phyloP scores from a whole-genome alignment of 2,113 vertebrate species.

The Saccopteryx leptura region DNA sequence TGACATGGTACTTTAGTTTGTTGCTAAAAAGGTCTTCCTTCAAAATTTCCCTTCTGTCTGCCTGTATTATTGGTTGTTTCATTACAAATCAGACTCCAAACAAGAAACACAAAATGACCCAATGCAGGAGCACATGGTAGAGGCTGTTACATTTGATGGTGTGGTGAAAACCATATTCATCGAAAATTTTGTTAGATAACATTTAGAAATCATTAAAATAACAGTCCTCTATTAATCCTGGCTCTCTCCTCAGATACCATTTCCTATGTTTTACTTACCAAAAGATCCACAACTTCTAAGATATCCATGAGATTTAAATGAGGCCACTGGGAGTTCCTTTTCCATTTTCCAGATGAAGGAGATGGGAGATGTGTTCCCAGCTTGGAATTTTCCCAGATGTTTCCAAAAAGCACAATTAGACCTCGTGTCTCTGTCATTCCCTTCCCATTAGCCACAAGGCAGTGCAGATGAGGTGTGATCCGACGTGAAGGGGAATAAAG shows the following conservation, averaged over 20 bases:
- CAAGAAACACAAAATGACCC: neutral
- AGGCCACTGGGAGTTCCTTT: constrained; percentile 34
- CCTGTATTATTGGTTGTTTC: neutral
- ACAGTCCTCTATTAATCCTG: neutral
- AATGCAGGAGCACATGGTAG: neutral
- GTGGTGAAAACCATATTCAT: neutral
- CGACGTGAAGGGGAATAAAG: constrained; percentile 25
- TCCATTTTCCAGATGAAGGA: neutral
- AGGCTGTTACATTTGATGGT: neutral
- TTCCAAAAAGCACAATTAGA: constrained; percentile 48
- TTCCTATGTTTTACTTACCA: constrained; percentile 20
- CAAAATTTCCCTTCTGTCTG: neutral
- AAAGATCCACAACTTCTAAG: constrained; percentile 47
- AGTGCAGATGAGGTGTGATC: constrained; percentile 60
- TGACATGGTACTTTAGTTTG: neutral
- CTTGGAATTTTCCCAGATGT: constrained; percentile 52
- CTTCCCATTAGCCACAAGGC: neutral
- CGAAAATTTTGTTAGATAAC: constrained; percentile 1
- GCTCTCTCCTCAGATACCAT: constrained; percentile 28
- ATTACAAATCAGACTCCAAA: neutral
- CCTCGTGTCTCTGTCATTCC: neutral
- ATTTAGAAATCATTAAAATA: constrained; percentile 12
- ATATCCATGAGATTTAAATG: constrained; percentile 50
- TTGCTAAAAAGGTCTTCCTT: neutral
- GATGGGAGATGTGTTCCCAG: constrained; percentile 14